Percentiles rank a stretch among this genome's conserved stretches.
Evolutionary conservation across 2,888 invertebrate species (phyloP).

Genomic region (Pandemis heparana): DNA sequence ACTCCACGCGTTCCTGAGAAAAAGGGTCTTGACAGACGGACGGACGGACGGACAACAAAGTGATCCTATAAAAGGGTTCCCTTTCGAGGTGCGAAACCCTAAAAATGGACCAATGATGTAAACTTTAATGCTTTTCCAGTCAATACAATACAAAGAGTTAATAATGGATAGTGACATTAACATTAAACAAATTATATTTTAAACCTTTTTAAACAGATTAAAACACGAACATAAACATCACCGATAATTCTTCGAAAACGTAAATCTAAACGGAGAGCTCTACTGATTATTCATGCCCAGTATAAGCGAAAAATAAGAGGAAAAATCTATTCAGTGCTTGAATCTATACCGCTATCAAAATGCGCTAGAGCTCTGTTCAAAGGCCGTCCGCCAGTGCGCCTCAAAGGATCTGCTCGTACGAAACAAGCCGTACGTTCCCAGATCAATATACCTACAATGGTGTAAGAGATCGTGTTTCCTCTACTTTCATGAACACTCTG

Average conservation of each 20-base stretch:
- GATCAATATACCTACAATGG: conserved; percentile 70
- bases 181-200: too few relatives aligned
- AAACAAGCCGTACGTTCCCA: conserved; percentile 74
- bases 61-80: too few relatives aligned
- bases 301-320: conserved; percentile 58
- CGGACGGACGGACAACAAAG: too few relatives aligned
- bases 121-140: too few relatives aligned
- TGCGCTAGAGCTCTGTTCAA: conserved; percentile 71
- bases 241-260: not conserved
- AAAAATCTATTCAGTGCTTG: conserved; percentile 74
- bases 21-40: too few relatives aligned
- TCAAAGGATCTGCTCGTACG: conserved; percentile 71
- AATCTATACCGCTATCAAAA: conserved; percentile 81
- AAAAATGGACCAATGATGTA: too few relatives aligned
- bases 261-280: not conserved
- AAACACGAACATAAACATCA: too few relatives aligned
- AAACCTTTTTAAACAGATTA: too few relatives aligned
- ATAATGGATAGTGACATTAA: too few relatives aligned
- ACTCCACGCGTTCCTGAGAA: too few relatives aligned
- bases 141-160: too few relatives aligned
- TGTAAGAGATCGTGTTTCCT: conserved; percentile 59
- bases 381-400: conserved; percentile 61
- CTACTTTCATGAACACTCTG: conserved; percentile 60
- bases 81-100: too few relatives aligned
- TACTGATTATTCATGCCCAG: conserved; percentile 31